Percentiles rank a stretch among this genome's conserved stretches.
Conservation (phyloP, 2,888 invertebrate genomes). For the Heliconius ethilla region DNA sequence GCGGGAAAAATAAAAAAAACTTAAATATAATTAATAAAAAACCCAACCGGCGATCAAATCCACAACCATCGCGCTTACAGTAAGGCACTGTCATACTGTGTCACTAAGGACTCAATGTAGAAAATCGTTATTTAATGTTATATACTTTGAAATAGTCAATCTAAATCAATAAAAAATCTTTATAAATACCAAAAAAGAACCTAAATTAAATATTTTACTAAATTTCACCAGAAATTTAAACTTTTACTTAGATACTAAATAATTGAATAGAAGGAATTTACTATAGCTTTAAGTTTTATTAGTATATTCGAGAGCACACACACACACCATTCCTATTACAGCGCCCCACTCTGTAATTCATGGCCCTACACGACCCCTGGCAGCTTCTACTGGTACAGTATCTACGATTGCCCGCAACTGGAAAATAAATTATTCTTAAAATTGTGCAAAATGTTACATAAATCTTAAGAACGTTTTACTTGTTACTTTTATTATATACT, state of each 20-base stretch:
- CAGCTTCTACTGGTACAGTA: conserved; percentile 23
- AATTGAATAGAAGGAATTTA: not conserved
- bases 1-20: too few species aligned
- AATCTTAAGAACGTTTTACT: not conserved
- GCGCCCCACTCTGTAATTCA: conserved; percentile 24
- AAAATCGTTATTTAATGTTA: not conserved
- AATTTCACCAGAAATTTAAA: not conserved
- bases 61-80: too few species aligned
- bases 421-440: conserved; percentile 11
- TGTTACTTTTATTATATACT: not conserved
- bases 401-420: conserved; percentile 11
- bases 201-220: not conserved
- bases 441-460: not conserved
- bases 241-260: not conserved
- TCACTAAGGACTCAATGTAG: not conserved
- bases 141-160: not conserved
- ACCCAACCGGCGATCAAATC: too few species aligned
- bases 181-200: not conserved
- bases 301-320: conserved; percentile 16
- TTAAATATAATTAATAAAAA: too few species aligned
- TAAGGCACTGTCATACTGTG: too few species aligned
- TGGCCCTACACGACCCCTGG: conserved; percentile 11
- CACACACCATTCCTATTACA: conserved; percentile 22
- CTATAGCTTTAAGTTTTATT: not conserved
- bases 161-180: not conserved